A percentile compares a stretch with the other conserved stretches of the same genome.
phyloP scores from a whole-genome alignment of 1,140 invertebrate genomes.

The Heliconius himera region DNA sequence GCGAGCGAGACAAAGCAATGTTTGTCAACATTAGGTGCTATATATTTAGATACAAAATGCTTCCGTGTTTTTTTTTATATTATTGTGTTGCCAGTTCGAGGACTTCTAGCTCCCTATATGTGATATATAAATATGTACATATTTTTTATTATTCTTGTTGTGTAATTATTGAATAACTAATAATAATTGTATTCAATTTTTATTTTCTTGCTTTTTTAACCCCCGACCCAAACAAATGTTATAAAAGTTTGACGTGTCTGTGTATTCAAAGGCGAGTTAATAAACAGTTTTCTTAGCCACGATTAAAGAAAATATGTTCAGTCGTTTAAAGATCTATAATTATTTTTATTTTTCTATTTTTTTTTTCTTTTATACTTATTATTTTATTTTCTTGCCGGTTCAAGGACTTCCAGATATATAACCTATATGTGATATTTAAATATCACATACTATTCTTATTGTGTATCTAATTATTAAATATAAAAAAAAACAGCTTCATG shows the following conservation, averaged over 20 bases:
- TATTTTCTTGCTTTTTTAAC: neutral
- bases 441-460: too few relatives aligned
- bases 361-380: too few relatives aligned
- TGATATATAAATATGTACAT: neutral
- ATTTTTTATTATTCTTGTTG: neutral
- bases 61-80: slow-evolving; percentile 48
- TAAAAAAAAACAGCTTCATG: too few relatives aligned
- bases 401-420: too few relatives aligned
- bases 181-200: neutral
- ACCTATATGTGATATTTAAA: too few relatives aligned
- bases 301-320: too few relatives aligned
- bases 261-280: too few relatives aligned
- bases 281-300: too few relatives aligned
- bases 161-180: neutral
- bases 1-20: slow-evolving; percentile 46
- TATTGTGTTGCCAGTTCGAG: slow-evolving; percentile 15
- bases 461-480: too few relatives aligned
- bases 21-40: slow-evolving; percentile 60
- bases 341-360: too few relatives aligned
- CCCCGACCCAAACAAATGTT: neutral
- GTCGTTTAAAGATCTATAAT: too few relatives aligned
- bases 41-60: slow-evolving; percentile 50
- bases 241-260: neutral
- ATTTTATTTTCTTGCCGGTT: too few relatives aligned
- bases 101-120: slow-evolving; percentile 18